These are phyloP conservation scores for Crenichthys baileyi DNA, from an alignment of 2,797 vertebrate genomes.

Conservation along the genomic window DNA sequence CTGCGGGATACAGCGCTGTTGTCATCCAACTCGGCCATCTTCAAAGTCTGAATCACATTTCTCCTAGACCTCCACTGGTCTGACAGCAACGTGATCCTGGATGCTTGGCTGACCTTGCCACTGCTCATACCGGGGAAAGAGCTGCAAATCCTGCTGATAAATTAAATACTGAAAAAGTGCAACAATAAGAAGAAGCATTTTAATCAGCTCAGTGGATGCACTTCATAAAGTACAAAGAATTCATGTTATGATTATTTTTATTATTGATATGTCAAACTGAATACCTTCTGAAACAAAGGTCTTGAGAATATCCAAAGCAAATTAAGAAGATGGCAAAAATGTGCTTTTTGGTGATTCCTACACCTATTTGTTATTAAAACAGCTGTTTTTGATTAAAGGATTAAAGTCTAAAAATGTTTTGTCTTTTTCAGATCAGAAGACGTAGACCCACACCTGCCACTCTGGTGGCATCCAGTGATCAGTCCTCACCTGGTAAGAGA, in stretches of 20 bases:
- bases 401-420: conserved; percentile 3
- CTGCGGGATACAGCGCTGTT: conserved; percentile 22
- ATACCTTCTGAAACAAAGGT: background rate
- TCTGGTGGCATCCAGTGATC: conserved; percentile 92
- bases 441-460: conserved; percentile 92
- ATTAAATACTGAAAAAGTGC: too few species aligned
- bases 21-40: conserved; percentile 30
- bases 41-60: conserved; percentile 33
- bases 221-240: background rate
- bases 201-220: background rate
- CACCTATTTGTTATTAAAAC: background rate
- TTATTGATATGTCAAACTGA: background rate
- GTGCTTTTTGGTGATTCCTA: background rate
- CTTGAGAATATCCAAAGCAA: background rate
- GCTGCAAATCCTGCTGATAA: background rate
- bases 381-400: background rate
- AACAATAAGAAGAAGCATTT: background rate
- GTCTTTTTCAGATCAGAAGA: conserved; percentile 85
- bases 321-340: background rate
- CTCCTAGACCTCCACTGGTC: conserved; percentile 14
- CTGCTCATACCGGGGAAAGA: background rate
- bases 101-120: conserved; percentile 1
- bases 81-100: conserved; percentile 16
- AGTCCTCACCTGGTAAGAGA: conserved; percentile 89
- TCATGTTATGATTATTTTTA: background rate